Base-by-base conservation (phyloP, 1,140 invertebrate species). In the Diorhabda elongata region DNA sequence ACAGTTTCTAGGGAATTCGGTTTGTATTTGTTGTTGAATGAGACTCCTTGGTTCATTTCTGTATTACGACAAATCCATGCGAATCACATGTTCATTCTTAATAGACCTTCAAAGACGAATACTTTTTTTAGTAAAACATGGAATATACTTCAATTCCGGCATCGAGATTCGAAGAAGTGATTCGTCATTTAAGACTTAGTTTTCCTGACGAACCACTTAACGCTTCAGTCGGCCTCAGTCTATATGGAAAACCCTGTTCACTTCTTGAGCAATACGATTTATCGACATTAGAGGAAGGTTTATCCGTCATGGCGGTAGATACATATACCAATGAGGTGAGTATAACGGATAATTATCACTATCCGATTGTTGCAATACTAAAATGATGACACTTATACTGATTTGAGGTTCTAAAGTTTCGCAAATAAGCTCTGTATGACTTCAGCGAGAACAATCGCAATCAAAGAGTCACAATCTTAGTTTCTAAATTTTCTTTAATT, bases 151-250 rank as follows among this genome's bases (percentile, higher is more conserved):
- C 83, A 44, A 84, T 90, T 44, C 79, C 82, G 4, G 79, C 83
- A 67, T 80, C 84, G 67, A 83, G 84, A 66, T 86, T 84, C 70
- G 77, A 84, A 7, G 84, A 87, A 47, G 89, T 91, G 11, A 87
- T 94, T 57, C 75, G 86, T 42, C 90, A 92, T 76, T 82, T 93
- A 64, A 83, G 89, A 44, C 89, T 87, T 71, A 92, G 92, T 81
- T 93, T 93, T 78, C 86, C 89, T 3, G 92, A 93, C 74, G 92
- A 93, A 78, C 92, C 92, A 0, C 82, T 93, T 5, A 93, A 93
- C 79, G 85, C 86, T 66, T 89, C 90, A 0, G 89, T 92, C n/a
- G 84, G 84, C 8, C 83, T 94, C 0, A 92, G 90, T 72, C 80
- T 85, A 66, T 82, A 85, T 0, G 91, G 91, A 1, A 83, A 88